These are phyloP conservation scores for Gadopsis marmoratus DNA, from an alignment of 2,797 vertebrate species.

Conservation along the genomic window DNA sequence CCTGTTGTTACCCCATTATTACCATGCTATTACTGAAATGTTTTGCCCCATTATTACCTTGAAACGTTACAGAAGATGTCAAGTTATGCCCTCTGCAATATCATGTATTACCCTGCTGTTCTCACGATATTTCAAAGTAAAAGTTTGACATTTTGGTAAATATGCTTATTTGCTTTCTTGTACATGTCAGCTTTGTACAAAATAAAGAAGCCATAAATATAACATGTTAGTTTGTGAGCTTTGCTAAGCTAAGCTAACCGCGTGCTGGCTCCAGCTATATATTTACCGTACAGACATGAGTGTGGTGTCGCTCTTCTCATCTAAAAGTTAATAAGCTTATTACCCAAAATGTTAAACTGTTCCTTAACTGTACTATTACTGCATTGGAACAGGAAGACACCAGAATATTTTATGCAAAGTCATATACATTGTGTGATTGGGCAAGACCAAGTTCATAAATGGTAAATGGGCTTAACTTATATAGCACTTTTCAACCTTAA, in stretches of 20 bases:
- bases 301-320: neutral
- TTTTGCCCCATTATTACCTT: neutral
- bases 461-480: too few relatives aligned
- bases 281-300: neutral
- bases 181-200: neutral
- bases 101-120: neutral
- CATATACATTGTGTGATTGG: neutral
- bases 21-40: neutral
- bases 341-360: neutral
- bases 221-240: neutral
- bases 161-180: neutral
- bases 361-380: neutral
- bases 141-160: neutral
- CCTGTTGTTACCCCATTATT: neutral
- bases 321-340: too few relatives aligned
- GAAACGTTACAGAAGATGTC: too few relatives aligned
- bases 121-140: too few relatives aligned
- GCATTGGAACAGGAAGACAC: neutral
- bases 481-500: too few relatives aligned
- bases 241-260: neutral
- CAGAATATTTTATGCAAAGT: neutral
- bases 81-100: neutral
- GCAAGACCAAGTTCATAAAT: neutral
- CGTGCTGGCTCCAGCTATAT: neutral
- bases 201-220: neutral